Base-by-base conservation (phyloP, 2,113 vertebrate genomes). In the Nyctereutes procyonoides region DNA sequence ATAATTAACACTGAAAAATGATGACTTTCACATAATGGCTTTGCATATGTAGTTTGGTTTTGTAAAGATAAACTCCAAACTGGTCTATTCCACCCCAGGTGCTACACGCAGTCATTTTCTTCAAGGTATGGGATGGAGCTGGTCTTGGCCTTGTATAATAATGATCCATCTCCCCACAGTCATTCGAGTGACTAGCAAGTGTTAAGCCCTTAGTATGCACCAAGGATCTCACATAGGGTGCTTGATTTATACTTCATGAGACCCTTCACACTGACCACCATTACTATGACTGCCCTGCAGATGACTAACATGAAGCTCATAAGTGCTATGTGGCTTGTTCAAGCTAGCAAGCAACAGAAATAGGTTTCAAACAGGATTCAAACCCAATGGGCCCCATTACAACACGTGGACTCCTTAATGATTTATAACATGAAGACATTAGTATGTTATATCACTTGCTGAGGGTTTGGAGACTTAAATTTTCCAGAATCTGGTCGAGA, bases 401-500 rank as follows among this genome's bases (percentile, higher is more conserved):
- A 22, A 38, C 32, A 30, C 9, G 0, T 2, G 65, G 24, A 48
- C 17, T 77, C 11, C 28, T 69, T 90, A 9, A 28, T 79, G n/a
- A 84, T 67, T 84, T 84, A 83, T 53, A 67, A 62, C 38, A 82
- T 73, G 20, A 65, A 91, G 65, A 67, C 17, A n/a, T 73, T 48
- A 81, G 28, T 13, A 82, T 94, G n/a, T 81, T 90, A 73, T 0
- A 82, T 17, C 8, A 71, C 19, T 88, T 20, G 76, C 4, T 30
- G 26, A 92, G 8, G 8, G 8, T 71, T 84, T 82, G 1, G 9
- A 43, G 26, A 65, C 20, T 53, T 81, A 53, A 26, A n/a, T 7
- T 93, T 88, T 89, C 20, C 20, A 86, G 65, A 90, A 85, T 71
- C 28, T 35, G 86, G 55, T 69, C 84, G 43, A 96, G 30, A 97